Conservation (phyloP, 2,888 invertebrate genomes). For the Onchidella celtica region DNA sequence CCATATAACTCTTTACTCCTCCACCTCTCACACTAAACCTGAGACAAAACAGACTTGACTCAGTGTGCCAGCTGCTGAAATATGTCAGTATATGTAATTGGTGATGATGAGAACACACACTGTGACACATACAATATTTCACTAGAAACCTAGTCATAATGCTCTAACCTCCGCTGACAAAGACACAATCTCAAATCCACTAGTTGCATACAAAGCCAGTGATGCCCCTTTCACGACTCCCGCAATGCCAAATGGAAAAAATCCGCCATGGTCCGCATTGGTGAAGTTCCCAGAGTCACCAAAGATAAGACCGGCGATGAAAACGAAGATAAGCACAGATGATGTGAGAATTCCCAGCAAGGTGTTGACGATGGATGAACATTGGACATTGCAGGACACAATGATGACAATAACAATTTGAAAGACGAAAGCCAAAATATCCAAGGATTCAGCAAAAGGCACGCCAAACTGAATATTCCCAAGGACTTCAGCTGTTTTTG, state of each 20-base stretch:
- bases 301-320: constrained; percentile 88
- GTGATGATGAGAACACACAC: too few relatives aligned
- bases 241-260: constrained; percentile 71
- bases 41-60: too few relatives aligned
- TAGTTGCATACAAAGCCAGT: constrained; percentile 80
- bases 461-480: constrained; percentile 61
- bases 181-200: constrained; percentile 79
- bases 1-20: too few relatives aligned
- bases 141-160: too few relatives aligned
- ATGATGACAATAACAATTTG: constrained; percentile 71
- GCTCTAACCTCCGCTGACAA: constrained; percentile 76
- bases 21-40: too few relatives aligned
- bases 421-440: constrained; percentile 77
- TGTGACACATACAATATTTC: too few relatives aligned
- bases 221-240: constrained; percentile 79
- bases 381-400: constrained; percentile 73
- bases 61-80: too few relatives aligned
- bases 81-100: too few relatives aligned
- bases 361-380: constrained; percentile 79
- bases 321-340: constrained; percentile 77
- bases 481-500: constrained; percentile 24
- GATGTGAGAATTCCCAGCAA: constrained; percentile 76
- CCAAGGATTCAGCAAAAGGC: constrained; percentile 74
- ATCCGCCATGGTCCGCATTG: constrained; percentile 73
- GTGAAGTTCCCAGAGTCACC: constrained; percentile 92